Conservation (phyloP, 2,797 vertebrate species). For the Poecilia picta region DNA sequence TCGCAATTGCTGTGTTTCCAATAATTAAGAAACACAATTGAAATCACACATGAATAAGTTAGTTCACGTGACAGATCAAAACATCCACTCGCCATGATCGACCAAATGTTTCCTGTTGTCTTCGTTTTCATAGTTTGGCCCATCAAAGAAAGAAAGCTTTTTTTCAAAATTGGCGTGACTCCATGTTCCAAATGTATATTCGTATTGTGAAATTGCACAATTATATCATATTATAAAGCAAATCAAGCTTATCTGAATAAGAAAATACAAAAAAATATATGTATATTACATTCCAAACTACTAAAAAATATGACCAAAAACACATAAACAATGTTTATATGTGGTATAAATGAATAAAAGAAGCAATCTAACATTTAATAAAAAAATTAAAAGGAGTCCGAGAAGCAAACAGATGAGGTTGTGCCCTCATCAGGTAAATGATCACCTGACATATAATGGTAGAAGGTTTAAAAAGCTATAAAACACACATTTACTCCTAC, state of each 20-base stretch:
- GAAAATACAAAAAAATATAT: not conserved
- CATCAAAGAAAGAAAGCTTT: too few relatives aligned
- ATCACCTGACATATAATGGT: not conserved
- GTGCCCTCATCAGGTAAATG: not conserved
- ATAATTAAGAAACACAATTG: too few relatives aligned
- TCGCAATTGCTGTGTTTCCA: too few relatives aligned
- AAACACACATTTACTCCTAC: not conserved
- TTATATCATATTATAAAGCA: not conserved
- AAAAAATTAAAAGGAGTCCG: not conserved
- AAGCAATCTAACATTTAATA: not conserved
- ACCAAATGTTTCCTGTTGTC: too few relatives aligned
- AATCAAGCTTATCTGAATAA: not conserved
- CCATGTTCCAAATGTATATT: too few relatives aligned
- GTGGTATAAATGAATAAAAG: not conserved
- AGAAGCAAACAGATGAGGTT: not conserved
- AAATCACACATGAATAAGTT: too few relatives aligned
- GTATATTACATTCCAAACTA: not conserved
- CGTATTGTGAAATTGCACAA: too few relatives aligned
- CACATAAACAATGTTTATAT: not conserved
- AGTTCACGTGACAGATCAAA: too few relatives aligned
- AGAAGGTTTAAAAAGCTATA: conserved; percentile 1
- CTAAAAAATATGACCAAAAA: not conserved
- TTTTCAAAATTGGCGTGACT: too few relatives aligned
- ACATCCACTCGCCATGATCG: too few relatives aligned
- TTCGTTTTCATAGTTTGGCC: too few relatives aligned